Evolutionary conservation across 2,113 vertebrate genomes (phyloP).

Genomic region (human): DNA sequence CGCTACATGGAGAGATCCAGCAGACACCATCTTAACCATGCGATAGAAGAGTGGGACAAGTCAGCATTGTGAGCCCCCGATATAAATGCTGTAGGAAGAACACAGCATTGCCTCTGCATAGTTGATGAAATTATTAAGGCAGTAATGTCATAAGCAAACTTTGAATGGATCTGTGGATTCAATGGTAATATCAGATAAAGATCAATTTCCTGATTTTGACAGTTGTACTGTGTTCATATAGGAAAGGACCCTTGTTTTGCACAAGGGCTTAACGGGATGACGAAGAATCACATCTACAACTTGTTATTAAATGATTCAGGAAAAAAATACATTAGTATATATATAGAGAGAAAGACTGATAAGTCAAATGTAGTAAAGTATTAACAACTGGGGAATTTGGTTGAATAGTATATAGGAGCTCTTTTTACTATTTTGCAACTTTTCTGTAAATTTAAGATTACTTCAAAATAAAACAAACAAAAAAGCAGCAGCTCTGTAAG

Average conservation of each 20-base stretch:
- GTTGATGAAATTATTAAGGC: neutral
- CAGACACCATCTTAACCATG: neutral
- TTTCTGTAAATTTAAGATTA: neutral
- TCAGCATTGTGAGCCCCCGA: neutral
- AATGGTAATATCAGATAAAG: neutral
- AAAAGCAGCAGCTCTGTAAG: neutral
- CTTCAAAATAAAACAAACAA: neutral
- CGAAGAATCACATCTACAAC: no score
- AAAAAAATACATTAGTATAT: neutral
- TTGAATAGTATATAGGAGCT: neutral
- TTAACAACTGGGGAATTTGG: neutral
- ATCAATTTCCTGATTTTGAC: neutral
- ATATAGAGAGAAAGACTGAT: neutral
- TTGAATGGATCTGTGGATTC: neutral
- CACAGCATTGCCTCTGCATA: neutral
- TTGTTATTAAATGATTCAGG: no score
- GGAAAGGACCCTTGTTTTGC: neutral
- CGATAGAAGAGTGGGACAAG: neutral
- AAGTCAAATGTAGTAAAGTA: neutral
- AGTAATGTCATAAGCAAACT: neutral
- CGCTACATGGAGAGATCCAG: neutral
- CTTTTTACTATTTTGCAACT: neutral
- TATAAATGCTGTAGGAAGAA: neutral
- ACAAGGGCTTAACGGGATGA: neutral
- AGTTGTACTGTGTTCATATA: no score